Conservation (phyloP, 1,140 invertebrate species). For the Amyelois transitella region DNA sequence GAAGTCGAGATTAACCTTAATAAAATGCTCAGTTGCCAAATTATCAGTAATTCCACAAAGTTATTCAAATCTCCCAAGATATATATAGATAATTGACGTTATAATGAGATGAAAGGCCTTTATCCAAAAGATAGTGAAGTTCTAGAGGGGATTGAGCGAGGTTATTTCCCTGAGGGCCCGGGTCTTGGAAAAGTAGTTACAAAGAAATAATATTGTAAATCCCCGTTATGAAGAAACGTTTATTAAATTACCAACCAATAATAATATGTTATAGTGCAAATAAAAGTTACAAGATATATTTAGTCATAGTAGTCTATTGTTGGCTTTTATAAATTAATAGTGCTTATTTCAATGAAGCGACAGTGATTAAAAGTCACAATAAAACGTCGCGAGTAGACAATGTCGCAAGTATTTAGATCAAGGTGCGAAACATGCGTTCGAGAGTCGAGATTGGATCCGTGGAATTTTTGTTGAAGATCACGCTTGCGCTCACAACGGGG, state of each 20-base stretch:
- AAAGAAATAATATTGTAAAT: conserved; percentile 13
- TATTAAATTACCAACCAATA: too few relatives aligned
- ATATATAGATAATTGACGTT: background rate
- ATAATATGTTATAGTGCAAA: too few relatives aligned
- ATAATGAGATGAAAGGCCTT: background rate
- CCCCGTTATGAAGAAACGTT: background rate
- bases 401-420: conserved; percentile 72
- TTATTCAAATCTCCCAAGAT: background rate
- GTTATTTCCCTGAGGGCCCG: conserved; percentile 27
- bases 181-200: conserved; percentile 10
- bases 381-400: conserved; percentile 51
- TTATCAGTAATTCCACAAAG: conserved; percentile 2
- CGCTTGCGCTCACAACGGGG: conserved; percentile 25
- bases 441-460: conserved; percentile 54
- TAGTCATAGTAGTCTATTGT: too few relatives aligned
- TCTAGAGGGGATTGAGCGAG: conserved; percentile 22
- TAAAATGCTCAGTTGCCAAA: conserved; percentile 5
- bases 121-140: conserved; percentile 15
- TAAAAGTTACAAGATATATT: too few relatives aligned
- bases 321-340: background rate
- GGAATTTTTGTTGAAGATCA: conserved; percentile 57
- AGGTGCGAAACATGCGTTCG: conserved; percentile 64
- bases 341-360: background rate
- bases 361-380: conserved; percentile 30
- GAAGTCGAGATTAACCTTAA: background rate